Percentiles rank a stretch among this genome's conserved stretches.
phyloP scores from a whole-genome alignment of 35 echinoderm and acorn worm genomes.

The Heliocidaris tuberculata region DNA sequence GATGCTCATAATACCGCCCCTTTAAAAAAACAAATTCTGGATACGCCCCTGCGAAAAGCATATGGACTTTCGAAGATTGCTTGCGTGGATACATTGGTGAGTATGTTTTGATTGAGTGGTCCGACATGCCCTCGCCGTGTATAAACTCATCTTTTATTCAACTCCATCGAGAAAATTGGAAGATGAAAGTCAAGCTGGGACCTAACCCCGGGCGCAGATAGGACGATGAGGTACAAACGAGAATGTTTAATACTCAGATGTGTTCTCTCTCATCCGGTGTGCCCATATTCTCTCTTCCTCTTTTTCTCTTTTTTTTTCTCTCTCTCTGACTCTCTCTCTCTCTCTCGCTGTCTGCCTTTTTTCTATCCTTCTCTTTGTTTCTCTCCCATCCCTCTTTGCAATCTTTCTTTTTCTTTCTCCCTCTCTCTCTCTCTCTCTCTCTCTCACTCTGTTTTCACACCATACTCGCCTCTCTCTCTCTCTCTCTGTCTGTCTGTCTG shows the following conservation, averaged over 20 bases:
- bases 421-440: background rate
- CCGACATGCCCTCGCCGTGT: background rate
- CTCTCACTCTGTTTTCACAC: background rate
- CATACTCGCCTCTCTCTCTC: too few species aligned
- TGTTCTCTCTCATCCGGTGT: background rate
- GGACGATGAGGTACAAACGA: background rate
- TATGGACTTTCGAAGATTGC: background rate
- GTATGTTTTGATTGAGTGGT: constrained; percentile 33
- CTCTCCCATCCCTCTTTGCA: background rate
- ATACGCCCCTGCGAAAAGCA: background rate
- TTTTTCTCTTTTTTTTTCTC: background rate
- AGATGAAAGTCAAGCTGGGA: constrained; percentile 25
- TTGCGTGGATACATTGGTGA: background rate
- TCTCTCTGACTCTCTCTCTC: background rate
- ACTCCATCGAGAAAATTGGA: constrained; percentile 33
- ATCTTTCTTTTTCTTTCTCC: background rate
- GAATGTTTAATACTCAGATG: background rate
- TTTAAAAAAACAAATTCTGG: background rate
- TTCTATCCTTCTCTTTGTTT: background rate
- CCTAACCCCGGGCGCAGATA: background rate
- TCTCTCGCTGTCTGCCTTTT: background rate
- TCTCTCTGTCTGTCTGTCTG: constrained; percentile 19
- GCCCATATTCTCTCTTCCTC: background rate
- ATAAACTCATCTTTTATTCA: constrained; percentile 52
- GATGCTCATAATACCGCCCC: background rate